Percentiles rank a stretch among this genome's conserved stretches.
Evolutionary conservation across 64 coral and sea anemone genomes (phyloP).

Genomic region (Actinia tenebrosa): DNA sequence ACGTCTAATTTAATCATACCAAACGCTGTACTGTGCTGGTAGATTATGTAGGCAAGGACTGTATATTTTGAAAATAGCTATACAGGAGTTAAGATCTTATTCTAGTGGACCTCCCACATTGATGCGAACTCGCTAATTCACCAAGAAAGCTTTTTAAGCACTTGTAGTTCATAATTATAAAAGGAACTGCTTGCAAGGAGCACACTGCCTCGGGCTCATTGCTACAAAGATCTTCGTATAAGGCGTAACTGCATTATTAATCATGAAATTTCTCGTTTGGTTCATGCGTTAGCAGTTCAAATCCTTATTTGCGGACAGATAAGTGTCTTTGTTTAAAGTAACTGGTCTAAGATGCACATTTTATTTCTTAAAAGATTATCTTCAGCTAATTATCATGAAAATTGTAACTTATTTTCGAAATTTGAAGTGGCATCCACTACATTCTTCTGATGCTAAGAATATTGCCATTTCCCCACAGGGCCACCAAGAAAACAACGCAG

Average conservation of each 20-base stretch:
- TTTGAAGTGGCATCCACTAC: background rate
- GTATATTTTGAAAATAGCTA: conserved; percentile 19
- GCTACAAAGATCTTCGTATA: background rate
- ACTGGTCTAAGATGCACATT: background rate
- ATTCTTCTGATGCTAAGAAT: background rate
- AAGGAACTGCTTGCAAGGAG: background rate
- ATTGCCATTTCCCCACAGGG: conserved; percentile 2
- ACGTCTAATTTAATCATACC: too few species aligned
- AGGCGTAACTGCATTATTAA: background rate
- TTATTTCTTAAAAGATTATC: background rate
- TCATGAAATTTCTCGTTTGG: background rate
- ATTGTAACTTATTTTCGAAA: background rate
- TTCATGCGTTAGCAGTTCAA: background rate
- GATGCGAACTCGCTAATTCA: background rate
- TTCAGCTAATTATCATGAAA: background rate
- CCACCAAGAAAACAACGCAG: conserved; percentile 51
- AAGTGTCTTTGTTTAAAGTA: background rate
- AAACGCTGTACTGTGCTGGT: background rate
- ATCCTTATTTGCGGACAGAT: background rate
- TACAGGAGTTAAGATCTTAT: background rate
- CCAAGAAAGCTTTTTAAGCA: conserved; percentile 18
- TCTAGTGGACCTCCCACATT: conserved; percentile 7
- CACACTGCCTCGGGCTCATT: background rate
- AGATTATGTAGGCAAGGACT: background rate
- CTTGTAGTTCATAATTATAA: background rate